Percentiles rank a stretch among this genome's conserved stretches.
These are phyloP conservation scores for Octonoba sinensis DNA, from an alignment of 2,888 invertebrate species.

Conservation along the genomic window DNA sequence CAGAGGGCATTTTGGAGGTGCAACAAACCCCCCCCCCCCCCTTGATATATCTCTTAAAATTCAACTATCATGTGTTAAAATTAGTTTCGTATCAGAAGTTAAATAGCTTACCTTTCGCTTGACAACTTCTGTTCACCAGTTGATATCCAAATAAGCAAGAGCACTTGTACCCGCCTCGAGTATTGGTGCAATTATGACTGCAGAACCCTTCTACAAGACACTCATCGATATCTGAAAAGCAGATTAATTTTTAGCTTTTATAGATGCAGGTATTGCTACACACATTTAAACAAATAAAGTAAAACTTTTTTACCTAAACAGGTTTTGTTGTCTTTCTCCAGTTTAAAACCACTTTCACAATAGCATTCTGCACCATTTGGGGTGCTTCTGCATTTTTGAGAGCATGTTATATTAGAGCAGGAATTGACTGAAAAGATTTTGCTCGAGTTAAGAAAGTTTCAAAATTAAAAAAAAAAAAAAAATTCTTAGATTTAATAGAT, in stretches of 20 bases:
- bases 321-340: conserved; percentile 48
- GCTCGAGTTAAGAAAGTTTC: too few species aligned
- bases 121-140: conserved; percentile 76
- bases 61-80: too few species aligned
- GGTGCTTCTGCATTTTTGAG: conserved; percentile 43
- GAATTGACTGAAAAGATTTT: conserved; percentile 3
- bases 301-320: conserved; percentile 52
- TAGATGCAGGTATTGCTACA: not conserved
- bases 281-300: not conserved
- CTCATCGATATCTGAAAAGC: conserved; percentile 69
- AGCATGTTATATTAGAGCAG: conserved; percentile 50
- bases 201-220: conserved; percentile 73
- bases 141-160: conserved; percentile 77
- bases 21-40: too few species aligned
- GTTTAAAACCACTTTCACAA: conserved; percentile 64
- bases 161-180: conserved; percentile 80
- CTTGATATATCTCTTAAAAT: too few species aligned
- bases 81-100: not conserved
- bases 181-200: conserved; percentile 75
- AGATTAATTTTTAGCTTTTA: not conserved
- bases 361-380: conserved; percentile 64
- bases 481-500: too few species aligned
- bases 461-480: too few species aligned
- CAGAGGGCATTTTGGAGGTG: too few species aligned
- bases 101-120: conserved; percentile 69